Evolutionary conservation across 2,797 vertebrate genomes (phyloP), one percentile per base, ranked within the genome.

Genomic region (Eospalax fontanierii): DNA sequence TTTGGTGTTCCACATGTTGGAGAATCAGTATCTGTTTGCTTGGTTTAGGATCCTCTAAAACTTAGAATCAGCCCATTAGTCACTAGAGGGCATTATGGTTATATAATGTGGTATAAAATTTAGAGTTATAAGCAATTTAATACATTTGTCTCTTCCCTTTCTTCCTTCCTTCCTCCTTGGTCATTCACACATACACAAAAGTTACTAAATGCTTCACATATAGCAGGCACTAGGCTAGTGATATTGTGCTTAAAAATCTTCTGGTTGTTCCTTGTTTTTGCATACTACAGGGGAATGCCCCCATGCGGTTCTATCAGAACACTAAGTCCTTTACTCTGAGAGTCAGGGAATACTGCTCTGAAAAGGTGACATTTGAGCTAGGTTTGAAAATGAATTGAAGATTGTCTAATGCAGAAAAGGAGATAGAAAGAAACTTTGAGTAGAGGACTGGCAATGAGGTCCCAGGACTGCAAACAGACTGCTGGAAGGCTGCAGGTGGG

Each of bases 71-170:
- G 21, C 38, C 54, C 38, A 73, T 35, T 80, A 89, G 87, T 93
- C 92, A 92, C 94, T 93, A 93, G 94, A 97, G 90, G 95, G 92
- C 92, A 80, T 96, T 92, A 80, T 84, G 63, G 61, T 54, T 79
- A 89, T 83, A 65, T 57, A 89, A 73, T 15, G 54, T 66, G 54
- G 54, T 88, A 19, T 76, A 61, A 92, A 82, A 83, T 59, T 30
- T 50, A 90, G 63, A 78, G 12, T 46, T 79, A 71, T 0, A 38
- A 40, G 16, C 66, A 38, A 75, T 79, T 96, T 88, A 21, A 71
- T 65, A 43, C 0, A 35, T 46, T 4, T 26, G 1, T 46, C 2
- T 10, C 8, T 35, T 18, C 19, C 19, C 26, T 30, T 12, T 6
- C 22, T 30, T 22, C 5, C 24, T 50, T 50, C 12, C 38, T 11